Evolutionary conservation across 2,797 vertebrate species (phyloP).

Genomic region (Chelon auratus): DNA sequence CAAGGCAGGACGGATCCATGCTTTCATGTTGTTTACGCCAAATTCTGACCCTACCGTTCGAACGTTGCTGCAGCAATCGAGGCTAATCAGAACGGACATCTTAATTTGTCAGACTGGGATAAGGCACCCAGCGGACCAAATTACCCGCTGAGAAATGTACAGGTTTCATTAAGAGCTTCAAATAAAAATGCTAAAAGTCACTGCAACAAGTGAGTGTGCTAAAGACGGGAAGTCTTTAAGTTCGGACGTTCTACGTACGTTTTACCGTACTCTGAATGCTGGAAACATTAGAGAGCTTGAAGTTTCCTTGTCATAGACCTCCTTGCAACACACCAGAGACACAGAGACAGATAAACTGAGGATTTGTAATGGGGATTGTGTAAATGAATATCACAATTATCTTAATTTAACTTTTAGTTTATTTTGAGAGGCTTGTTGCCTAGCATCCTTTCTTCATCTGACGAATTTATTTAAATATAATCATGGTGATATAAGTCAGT

Average conservation of each 20-base stretch:
- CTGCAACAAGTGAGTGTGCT: no score
- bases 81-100: no score
- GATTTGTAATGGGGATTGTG: not conserved
- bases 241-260: not conserved
- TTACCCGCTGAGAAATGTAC: no score
- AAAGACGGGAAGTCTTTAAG: no score
- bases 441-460: not conserved
- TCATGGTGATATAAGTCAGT: conserved; percentile 3
- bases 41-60: conserved; percentile 29
- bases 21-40: conserved; percentile 33
- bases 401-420: conserved; percentile 1
- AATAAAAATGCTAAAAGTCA: no score
- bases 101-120: no score
- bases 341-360: not conserved
- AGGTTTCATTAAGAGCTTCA: no score
- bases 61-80: no score
- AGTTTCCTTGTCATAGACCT: not conserved
- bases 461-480: not conserved
- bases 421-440: conserved; percentile 5
- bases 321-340: not conserved
- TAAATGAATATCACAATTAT: not conserved
- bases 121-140: no score
- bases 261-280: not conserved
- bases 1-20: not conserved
- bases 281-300: conserved; percentile 9